Percentiles rank a stretch among this genome's conserved stretches.
Conservation (phyloP, 2,113 vertebrate genomes). For the Symphodus melops region DNA sequence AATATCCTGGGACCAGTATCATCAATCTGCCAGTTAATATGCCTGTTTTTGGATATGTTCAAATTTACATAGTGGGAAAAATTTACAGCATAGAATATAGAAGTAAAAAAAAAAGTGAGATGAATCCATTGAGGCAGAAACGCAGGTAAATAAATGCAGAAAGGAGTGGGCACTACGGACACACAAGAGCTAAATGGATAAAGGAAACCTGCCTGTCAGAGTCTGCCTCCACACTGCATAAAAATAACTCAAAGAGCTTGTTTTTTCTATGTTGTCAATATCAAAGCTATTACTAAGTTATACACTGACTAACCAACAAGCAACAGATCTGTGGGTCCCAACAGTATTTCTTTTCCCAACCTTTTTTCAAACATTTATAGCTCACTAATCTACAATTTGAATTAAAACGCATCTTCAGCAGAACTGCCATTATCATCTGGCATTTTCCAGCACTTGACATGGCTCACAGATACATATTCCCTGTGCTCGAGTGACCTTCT, state of each 20-base stretch:
- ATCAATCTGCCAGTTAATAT: conserved; percentile 67
- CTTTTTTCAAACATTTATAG: conserved; percentile 21
- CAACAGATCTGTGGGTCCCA: conserved; percentile 10
- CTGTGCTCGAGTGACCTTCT: conserved; percentile 68
- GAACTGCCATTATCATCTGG: conserved; percentile 29
- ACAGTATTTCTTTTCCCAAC: conserved; percentile 33
- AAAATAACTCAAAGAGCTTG: not conserved
- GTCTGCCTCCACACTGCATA: conserved; percentile 4
- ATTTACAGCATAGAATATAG: not conserved
- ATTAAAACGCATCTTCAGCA: conserved; percentile 30
- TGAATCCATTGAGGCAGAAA: conserved; percentile 7
- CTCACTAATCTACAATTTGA: conserved; percentile 29
- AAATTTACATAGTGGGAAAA: conserved; percentile 36
- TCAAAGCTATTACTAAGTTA: conserved; percentile 10
- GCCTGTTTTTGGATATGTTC: conserved; percentile 46
- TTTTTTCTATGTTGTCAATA: not conserved
- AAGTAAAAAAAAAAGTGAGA: not conserved
- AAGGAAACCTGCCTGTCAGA: conserved; percentile 2
- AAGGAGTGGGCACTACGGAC: not conserved
- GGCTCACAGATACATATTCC: conserved; percentile 62
- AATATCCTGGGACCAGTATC: conserved; percentile 52
- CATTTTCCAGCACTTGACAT: conserved; percentile 55
- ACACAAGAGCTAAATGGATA: not conserved
- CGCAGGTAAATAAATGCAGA: conserved; percentile 10
- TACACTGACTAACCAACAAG: conserved; percentile 27